A percentile compares a stretch with the other conserved stretches of the same genome.
Evolutionary conservation across 2,888 invertebrate species (phyloP).

Genomic region (Cyrtodaria siliqua): DNA sequence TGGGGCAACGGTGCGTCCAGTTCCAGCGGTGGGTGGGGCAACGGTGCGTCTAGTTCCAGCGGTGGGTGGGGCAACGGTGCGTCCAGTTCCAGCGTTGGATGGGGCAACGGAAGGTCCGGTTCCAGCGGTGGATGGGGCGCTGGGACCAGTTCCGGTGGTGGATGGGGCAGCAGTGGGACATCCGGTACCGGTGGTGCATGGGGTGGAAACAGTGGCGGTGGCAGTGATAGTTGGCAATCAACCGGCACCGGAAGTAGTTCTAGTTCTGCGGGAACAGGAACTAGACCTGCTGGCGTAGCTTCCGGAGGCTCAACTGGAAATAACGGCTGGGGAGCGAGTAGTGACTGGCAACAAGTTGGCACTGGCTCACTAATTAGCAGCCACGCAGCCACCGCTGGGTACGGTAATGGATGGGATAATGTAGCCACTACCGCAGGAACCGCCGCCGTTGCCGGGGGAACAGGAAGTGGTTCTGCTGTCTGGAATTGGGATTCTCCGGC

Average conservation of each 20-base stretch:
- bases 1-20: constrained; percentile 4
- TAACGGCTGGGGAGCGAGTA: background rate
- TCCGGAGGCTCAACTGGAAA: background rate
- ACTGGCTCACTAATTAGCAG: constrained; percentile 33
- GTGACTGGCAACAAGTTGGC: constrained; percentile 42
- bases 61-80: background rate
- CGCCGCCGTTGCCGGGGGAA: background rate
- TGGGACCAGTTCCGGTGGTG: background rate
- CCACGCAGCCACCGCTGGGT: too few species aligned
- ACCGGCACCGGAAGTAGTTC: background rate
- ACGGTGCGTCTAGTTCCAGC: background rate
- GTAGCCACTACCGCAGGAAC: background rate
- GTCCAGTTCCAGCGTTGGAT: constrained; percentile 6
- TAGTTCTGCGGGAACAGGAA: background rate
- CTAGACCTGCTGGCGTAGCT: background rate
- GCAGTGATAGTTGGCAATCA: constrained; percentile 7
- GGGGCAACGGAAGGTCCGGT: background rate
- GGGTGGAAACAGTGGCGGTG: constrained; percentile 4
- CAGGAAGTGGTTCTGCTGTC: background rate
- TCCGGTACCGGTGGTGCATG: constrained; percentile 1
- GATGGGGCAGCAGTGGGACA: constrained; percentile 1
- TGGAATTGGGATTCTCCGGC: too few species aligned
- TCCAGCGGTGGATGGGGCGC: constrained; percentile 2
- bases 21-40: constrained; percentile 4
- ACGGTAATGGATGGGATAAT: too few species aligned